A percentile compares a stretch with the other conserved stretches of the same genome.
Evolutionary conservation across 2,113 vertebrate species (phyloP).

Genomic region (Murina feae): DNA sequence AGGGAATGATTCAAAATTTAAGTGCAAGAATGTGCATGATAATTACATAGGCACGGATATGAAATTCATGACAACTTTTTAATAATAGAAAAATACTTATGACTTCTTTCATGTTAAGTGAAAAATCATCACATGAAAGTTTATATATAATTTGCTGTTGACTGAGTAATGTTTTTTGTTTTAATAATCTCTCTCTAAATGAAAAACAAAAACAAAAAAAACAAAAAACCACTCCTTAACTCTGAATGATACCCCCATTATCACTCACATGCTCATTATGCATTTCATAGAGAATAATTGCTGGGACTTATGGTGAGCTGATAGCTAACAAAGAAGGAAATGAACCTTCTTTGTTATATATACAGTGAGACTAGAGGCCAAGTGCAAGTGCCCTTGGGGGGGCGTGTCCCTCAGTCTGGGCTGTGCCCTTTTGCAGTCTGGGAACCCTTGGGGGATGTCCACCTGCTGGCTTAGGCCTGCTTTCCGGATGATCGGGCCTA

Average conservation of each 20-base stretch:
- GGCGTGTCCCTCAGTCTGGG: too few species aligned
- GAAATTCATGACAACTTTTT: background rate
- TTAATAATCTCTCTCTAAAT: slow-evolving; percentile 14
- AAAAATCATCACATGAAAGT: background rate
- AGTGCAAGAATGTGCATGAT: background rate
- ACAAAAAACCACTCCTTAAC: background rate
- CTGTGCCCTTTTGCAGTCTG: too few species aligned
- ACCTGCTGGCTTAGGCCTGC: too few species aligned
- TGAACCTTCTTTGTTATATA: background rate
- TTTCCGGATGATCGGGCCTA: too few species aligned
- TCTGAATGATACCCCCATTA: background rate
- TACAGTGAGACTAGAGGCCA: too few species aligned
- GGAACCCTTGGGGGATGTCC: too few species aligned
- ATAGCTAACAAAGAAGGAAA: background rate
- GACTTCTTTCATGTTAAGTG: background rate
- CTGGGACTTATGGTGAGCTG: background rate
- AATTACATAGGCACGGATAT: background rate
- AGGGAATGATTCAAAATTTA: background rate
- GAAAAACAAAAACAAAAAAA: background rate
- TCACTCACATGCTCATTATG: background rate
- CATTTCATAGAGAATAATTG: background rate
- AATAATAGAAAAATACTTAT: background rate
- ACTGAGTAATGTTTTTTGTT: background rate
- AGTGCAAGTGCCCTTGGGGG: too few species aligned
- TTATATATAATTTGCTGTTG: background rate